phyloP scores from a whole-genome alignment of 2,888 invertebrate species.

The Eudemis profundana region DNA sequence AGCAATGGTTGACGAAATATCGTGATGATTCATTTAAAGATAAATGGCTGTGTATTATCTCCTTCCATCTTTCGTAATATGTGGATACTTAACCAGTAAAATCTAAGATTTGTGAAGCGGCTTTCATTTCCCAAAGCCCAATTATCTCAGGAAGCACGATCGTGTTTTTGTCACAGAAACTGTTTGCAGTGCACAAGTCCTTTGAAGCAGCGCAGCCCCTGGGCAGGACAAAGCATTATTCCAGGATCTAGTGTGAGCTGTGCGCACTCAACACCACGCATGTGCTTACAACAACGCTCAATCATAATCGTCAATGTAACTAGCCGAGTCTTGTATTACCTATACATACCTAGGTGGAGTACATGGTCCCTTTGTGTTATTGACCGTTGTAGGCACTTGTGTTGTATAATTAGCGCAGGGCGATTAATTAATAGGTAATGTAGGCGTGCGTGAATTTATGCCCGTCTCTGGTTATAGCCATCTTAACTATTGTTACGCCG shows the following conservation, averaged over 20 bases:
- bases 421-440: slow-evolving; percentile 81
- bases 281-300: slow-evolving; percentile 58
- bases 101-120: neutral
- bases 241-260: slow-evolving; percentile 54
- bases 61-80: no score
- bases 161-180: slow-evolving; percentile 67
- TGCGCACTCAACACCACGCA: slow-evolving; percentile 63
- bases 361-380: slow-evolving; percentile 64
- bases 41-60: no score
- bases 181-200: slow-evolving; percentile 65
- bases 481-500: slow-evolving; percentile 45
- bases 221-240: slow-evolving; percentile 74
- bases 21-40: neutral
- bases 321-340: slow-evolving; percentile 44
- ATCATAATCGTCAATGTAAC: slow-evolving; percentile 62
- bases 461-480: slow-evolving; percentile 44
- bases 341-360: slow-evolving; percentile 43
- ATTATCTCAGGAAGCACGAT: slow-evolving; percentile 23
- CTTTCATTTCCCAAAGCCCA: neutral
- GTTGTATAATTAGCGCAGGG: slow-evolving; percentile 77
- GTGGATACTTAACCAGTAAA: neutral
- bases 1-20: no score
- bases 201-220: slow-evolving; percentile 66
- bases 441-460: slow-evolving; percentile 64
- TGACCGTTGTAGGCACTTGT: slow-evolving; percentile 72